Evolutionary conservation across 2,888 invertebrate species (phyloP).

Genomic region (Caenorhabditis virilis): DNA sequence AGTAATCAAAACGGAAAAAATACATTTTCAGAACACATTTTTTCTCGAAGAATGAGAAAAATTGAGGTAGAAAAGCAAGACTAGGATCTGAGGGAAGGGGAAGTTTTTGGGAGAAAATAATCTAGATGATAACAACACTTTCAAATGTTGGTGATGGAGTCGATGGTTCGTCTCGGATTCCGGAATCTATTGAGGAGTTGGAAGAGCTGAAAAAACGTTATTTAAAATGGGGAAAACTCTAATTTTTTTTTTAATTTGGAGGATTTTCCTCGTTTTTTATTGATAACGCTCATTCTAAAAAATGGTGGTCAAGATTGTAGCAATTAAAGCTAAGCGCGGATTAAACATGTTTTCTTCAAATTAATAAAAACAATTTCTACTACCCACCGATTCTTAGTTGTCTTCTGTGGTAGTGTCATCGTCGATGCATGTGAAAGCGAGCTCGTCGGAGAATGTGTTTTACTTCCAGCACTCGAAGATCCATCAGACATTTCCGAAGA

Average conservation of each 20-base stretch:
- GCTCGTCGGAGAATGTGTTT: constrained; percentile 27
- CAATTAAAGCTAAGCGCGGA: no score
- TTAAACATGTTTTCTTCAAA: no score
- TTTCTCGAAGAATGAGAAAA: no score
- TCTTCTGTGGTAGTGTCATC: constrained; percentile 16
- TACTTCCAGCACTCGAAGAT: constrained; percentile 15
- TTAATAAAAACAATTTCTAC: not conserved
- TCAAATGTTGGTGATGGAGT: constrained; percentile 35
- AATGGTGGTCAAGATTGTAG: no score
- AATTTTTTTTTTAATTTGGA: constrained; percentile 4
- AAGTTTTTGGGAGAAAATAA: no score
- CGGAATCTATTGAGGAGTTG: constrained; percentile 49
- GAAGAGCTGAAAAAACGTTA: constrained; percentile 31
- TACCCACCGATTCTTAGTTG: constrained; percentile 28
- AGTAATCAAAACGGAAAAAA: no score
- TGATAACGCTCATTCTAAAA: no score
- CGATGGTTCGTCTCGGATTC: constrained; percentile 41
- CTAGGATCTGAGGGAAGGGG: no score
- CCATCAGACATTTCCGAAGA: constrained; percentile 19
- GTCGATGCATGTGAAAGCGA: constrained; percentile 32
- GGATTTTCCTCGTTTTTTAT: not conserved
- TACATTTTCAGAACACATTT: no score
- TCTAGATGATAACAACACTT: constrained; percentile 28
- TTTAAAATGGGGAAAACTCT: no score
- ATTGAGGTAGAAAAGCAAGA: not conserved